Conservation (phyloP, 53 echinoderm and acorn worm species). For the Henricia sp. region DNA sequence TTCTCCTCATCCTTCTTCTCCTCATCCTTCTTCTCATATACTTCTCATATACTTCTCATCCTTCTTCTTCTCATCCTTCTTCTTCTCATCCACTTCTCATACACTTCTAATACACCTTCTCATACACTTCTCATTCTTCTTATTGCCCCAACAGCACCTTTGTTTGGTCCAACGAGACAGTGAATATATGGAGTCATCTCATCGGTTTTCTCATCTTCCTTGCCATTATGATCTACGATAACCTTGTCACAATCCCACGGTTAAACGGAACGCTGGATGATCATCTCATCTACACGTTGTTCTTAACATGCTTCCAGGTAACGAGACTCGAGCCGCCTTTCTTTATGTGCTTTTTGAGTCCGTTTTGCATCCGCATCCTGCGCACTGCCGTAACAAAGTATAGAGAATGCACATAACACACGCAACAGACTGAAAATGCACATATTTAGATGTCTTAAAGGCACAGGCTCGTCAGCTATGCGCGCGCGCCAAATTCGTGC, state of each 20-base stretch:
- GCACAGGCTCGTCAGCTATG: too few relatives aligned
- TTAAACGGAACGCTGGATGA: constrained; percentile 77
- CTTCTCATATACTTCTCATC: too few relatives aligned
- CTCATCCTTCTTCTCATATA: too few relatives aligned
- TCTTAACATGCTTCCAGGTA: constrained; percentile 90
- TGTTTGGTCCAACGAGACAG: constrained; percentile 93
- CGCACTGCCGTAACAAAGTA: too few relatives aligned
- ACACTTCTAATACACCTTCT: background rate
- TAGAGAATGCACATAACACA: too few relatives aligned
- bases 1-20: too few relatives aligned
- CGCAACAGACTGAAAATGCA: background rate
- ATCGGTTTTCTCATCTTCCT: constrained; percentile 91
- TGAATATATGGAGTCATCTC: constrained; percentile 94
- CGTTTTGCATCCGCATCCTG: too few relatives aligned
- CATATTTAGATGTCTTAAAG: background rate
- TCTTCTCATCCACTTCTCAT: background rate
- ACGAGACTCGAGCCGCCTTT: too few relatives aligned
- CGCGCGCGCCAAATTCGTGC: too few relatives aligned
- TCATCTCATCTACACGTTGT: constrained; percentile 86
- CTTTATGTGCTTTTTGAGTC: too few relatives aligned
- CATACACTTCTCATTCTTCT: background rate
- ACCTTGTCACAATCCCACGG: constrained; percentile 74
- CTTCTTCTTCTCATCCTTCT: background rate
- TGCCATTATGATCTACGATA: constrained; percentile 80
- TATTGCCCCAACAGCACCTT: constrained; percentile 67